Evolutionary conservation across 2,113 vertebrate genomes (phyloP).

Genomic region (Catagonus wagneri): DNA sequence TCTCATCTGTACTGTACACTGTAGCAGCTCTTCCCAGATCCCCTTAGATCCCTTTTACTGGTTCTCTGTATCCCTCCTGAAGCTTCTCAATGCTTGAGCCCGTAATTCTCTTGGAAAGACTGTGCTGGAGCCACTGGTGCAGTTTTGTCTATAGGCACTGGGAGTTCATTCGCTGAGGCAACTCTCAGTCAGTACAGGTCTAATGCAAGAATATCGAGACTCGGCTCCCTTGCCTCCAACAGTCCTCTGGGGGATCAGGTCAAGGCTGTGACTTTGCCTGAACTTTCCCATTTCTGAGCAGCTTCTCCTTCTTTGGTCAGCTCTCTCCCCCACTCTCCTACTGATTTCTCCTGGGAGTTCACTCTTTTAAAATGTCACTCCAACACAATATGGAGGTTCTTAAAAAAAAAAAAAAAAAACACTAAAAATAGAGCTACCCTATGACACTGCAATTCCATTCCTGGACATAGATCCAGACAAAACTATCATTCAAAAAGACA

Average conservation of each 20-base stretch:
- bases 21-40: not conserved
- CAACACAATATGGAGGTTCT: too few species aligned
- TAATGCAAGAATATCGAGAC: too few species aligned
- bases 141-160: not conserved
- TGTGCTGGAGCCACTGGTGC: not conserved
- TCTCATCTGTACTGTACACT: not conserved
- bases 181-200: too few species aligned
- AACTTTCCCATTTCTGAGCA: not conserved
- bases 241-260: not conserved
- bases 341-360: not conserved
- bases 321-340: not conserved
- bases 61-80: too few species aligned
- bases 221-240: not conserved
- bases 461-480: too few species aligned
- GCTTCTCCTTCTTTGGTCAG: not conserved
- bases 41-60: not conserved
- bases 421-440: too few species aligned
- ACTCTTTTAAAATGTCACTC: not conserved
- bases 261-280: not conserved
- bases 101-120: not conserved
- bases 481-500: too few species aligned
- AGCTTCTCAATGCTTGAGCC: not conserved
- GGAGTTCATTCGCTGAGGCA: not conserved
- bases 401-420: too few species aligned
- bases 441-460: too few species aligned